Conservation (phyloP, 2,797 vertebrate species). For the Rhynchonycteris naso region DNA sequence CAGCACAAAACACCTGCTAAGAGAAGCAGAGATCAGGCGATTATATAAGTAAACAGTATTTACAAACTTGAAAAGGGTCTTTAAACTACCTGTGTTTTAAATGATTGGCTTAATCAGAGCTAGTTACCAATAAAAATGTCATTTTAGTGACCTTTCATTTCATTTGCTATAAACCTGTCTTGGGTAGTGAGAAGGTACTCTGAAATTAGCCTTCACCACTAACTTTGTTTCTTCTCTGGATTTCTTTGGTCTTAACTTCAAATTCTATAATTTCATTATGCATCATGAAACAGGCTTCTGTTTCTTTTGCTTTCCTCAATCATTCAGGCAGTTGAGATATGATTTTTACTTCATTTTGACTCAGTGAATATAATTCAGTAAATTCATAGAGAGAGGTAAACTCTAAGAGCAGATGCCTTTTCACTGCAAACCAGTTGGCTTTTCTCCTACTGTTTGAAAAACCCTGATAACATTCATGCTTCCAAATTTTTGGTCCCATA, state of each 20-base stretch:
- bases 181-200: neutral
- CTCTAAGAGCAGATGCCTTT: neutral
- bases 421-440: constrained; percentile 21
- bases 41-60: neutral
- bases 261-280: constrained; percentile 24
- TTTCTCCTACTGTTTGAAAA: constrained; percentile 66
- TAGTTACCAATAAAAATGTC: neutral
- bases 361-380: constrained; percentile 6
- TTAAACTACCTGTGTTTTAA: neutral
- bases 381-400: neutral
- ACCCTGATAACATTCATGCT: constrained; percentile 59
- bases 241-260: neutral
- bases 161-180: neutral
- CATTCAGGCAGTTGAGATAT: neutral
- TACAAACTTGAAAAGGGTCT: neutral
- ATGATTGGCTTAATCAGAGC: neutral
- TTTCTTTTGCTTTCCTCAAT: neutral
- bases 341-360: constrained; percentile 36
- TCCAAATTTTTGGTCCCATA: neutral
- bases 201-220: neutral
- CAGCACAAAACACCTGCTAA: neutral
- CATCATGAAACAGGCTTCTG: neutral
- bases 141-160: neutral
- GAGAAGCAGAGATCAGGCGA: neutral
- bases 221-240: neutral